Conservation (phyloP, 2,113 vertebrate species). For the Anser brachyrhynchus region DNA sequence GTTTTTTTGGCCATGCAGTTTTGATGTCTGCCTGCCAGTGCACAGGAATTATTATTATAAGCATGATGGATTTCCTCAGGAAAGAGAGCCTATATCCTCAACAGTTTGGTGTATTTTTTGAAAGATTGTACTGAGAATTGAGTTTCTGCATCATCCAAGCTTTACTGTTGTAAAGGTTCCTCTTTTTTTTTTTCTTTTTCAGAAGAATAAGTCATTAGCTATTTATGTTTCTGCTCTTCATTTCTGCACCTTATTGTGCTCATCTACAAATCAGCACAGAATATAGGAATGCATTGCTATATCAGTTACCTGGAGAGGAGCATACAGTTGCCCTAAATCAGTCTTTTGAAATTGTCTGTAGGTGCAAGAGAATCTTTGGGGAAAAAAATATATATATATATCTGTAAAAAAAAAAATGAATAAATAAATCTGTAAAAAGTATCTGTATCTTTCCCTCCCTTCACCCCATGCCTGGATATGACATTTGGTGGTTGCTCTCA, state of each 20-base stretch:
- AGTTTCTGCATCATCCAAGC: not conserved
- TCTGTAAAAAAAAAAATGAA: not conserved
- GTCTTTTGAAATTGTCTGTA: not conserved
- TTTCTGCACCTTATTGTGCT: not conserved
- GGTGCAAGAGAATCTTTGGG: not conserved
- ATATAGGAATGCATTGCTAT: not conserved
- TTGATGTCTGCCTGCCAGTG: not conserved
- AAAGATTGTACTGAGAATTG: not conserved
- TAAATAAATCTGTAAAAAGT: not conserved
- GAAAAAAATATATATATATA: not conserved
- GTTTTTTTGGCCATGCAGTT: not conserved
- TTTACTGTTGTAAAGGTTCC: not conserved
- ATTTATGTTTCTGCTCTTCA: not conserved
- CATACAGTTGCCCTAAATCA: not conserved
- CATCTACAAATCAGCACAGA: not conserved
- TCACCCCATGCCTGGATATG: not conserved
- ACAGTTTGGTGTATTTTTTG: constrained; percentile 14
- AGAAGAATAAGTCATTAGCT: not conserved
- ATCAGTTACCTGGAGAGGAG: not conserved
- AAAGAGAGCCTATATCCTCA: constrained; percentile 47
- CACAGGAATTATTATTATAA: constrained; percentile 7
- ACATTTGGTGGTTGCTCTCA: not conserved
- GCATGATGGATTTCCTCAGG: constrained; percentile 47
- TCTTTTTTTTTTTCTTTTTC: not conserved
- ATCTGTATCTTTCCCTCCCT: not conserved